Conservation (phyloP, 2,113 vertebrate genomes). For the Nycticryphes semicollaris region DNA sequence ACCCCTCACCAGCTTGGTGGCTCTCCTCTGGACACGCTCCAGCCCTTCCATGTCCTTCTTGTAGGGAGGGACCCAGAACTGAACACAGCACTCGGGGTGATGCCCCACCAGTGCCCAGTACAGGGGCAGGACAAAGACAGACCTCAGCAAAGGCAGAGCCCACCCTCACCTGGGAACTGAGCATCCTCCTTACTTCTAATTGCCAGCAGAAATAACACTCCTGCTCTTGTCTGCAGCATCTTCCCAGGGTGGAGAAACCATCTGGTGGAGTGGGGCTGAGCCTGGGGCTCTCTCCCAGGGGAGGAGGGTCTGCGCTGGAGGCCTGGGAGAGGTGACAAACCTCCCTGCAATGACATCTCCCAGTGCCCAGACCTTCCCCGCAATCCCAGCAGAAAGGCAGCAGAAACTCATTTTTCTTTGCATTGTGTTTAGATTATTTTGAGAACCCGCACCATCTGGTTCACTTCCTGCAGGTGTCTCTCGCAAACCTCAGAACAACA, state of each 20-base stretch:
- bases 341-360: fast-evolving
- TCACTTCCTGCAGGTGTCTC: slow-evolving; percentile 16
- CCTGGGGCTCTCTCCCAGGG: background rate
- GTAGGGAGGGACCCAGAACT: too few relatives aligned
- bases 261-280: fast-evolving
- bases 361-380: background rate
- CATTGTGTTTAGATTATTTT: background rate
- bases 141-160: background rate
- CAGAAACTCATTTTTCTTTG: background rate
- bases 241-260: background rate
- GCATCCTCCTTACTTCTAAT: fast-evolving
- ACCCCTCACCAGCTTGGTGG: too few relatives aligned
- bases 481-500: background rate
- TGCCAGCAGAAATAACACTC: background rate
- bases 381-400: fast-evolving
- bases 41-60: too few relatives aligned
- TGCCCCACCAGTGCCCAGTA: too few relatives aligned
- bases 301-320: background rate
- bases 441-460: background rate
- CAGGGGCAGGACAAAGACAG: background rate
- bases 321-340: background rate
- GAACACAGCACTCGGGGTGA: too few relatives aligned
- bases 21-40: too few relatives aligned
- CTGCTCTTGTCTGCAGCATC: background rate
- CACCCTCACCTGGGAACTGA: fast-evolving